Evolutionary conservation across 2,888 invertebrate species (phyloP).

Genomic region (Tupiocoris notatus): DNA sequence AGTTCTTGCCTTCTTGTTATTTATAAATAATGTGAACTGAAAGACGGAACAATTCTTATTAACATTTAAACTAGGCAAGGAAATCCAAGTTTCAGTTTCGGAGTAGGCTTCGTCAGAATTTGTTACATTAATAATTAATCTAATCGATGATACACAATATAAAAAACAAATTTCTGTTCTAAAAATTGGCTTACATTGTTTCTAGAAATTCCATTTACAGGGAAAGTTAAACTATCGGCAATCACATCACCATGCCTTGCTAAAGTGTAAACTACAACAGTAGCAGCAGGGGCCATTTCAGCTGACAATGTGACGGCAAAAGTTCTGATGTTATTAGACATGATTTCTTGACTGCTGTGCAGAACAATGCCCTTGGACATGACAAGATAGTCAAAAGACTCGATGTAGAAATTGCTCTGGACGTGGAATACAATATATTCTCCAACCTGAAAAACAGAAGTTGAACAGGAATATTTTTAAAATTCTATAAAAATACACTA

Average conservation of each 20-base stretch:
- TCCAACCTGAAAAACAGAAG: slow-evolving; percentile 66
- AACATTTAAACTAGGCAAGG: not conserved
- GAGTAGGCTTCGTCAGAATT: no score
- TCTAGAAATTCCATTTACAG: slow-evolving; percentile 89
- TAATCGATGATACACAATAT: no score
- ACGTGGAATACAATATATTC: slow-evolving; percentile 94
- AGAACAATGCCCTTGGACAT: slow-evolving; percentile 91
- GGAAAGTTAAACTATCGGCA: slow-evolving; percentile 92
- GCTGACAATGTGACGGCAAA: slow-evolving; percentile 79
- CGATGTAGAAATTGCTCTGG: slow-evolving; percentile 84
- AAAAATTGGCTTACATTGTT: slow-evolving; percentile 82
- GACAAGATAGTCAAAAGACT: slow-evolving; percentile 84
- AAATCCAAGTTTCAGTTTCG: no score
- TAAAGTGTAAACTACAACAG: slow-evolving; percentile 84
- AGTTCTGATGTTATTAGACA: slow-evolving; percentile 76
- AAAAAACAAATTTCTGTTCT: no score
- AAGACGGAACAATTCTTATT: slow-evolving; percentile 49
- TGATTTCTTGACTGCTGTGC: slow-evolving; percentile 78
- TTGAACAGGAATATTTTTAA: not conserved
- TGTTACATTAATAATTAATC: no score
- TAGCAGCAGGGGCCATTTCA: slow-evolving; percentile 91
- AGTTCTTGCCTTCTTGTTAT: slow-evolving; percentile 89
- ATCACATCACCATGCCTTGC: slow-evolving; percentile 77
- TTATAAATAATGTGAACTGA: slow-evolving; percentile 79
- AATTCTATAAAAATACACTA: not conserved